Evolutionary conservation across 92 coral and sea anemone species (phyloP).

Genomic region (Ricordea florida): DNA sequence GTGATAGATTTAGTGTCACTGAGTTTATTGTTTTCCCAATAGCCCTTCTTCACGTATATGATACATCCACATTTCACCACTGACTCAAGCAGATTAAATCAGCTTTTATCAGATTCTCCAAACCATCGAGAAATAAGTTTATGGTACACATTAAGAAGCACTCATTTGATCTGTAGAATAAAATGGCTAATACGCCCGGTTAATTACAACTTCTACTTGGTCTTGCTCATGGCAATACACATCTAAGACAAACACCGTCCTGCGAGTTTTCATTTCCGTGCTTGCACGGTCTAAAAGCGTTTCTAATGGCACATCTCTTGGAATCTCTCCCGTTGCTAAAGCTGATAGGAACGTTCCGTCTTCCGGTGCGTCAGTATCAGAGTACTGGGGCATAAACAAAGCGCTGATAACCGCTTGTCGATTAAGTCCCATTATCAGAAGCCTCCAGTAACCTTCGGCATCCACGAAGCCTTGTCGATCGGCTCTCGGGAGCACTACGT

Average conservation of each 20-base stretch:
- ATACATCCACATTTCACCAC: too few species aligned
- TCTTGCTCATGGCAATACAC: constrained; percentile 45
- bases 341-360: constrained; percentile 44
- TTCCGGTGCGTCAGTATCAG: background rate
- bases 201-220: constrained; percentile 28
- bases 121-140: too few species aligned
- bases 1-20: too few species aligned
- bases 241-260: constrained; percentile 49
- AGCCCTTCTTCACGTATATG: too few species aligned
- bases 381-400: constrained; percentile 43
- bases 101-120: too few species aligned
- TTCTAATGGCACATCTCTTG: constrained; percentile 7
- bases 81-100: too few species aligned
- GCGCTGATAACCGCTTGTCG: constrained; percentile 44
- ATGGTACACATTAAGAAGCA: too few species aligned
- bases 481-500: constrained; percentile 28
- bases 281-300: constrained; percentile 33
- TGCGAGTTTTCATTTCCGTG: constrained; percentile 29
- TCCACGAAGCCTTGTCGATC: constrained; percentile 45
- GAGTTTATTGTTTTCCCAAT: too few species aligned
- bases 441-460: constrained; percentile 57
- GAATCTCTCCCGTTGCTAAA: constrained; percentile 21
- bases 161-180: too few species aligned
- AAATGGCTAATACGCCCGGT: constrained; percentile 44
- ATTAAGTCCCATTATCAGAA: constrained; percentile 51